Evolutionary conservation across 2,113 vertebrate species (phyloP).

Genomic region (Balaeniceps rex): DNA sequence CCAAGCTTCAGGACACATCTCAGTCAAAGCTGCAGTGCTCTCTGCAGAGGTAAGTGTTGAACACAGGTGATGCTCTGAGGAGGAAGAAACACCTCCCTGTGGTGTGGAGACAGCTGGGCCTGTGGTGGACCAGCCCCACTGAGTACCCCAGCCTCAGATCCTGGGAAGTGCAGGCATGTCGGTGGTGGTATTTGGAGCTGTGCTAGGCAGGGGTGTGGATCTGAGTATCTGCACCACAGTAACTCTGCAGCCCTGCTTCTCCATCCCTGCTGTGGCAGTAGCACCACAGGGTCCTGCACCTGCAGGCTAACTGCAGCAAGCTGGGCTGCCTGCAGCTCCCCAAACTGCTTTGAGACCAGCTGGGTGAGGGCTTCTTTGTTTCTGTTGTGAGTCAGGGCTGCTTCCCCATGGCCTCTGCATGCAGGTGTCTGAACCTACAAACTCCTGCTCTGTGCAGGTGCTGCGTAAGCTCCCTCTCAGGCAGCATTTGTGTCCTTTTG

Average conservation of each 20-base stretch:
- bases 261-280: not conserved
- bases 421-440: not conserved
- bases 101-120: not conserved
- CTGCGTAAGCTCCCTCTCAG: rapidly evolving
- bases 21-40: not conserved
- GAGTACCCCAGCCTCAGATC: not conserved
- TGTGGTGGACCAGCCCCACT: not conserved
- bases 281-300: not conserved
- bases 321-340: not conserved
- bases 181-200: not conserved
- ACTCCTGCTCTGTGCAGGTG: not conserved
- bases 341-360: not conserved
- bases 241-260: not conserved
- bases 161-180: too few species aligned
- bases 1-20: not conserved
- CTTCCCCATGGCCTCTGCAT: not conserved
- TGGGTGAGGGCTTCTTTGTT: not conserved
- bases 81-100: not conserved
- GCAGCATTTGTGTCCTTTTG: not conserved
- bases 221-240: not conserved
- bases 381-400: not conserved
- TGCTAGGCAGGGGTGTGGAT: not conserved
- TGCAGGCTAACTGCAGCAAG: not conserved
- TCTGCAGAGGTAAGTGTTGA: not conserved
- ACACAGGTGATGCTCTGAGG: not conserved